A percentile compares a stretch with the other conserved stretches of the same genome.
Conservation (phyloP, 2,888 invertebrate species). For the Ypsolopha sequella region DNA sequence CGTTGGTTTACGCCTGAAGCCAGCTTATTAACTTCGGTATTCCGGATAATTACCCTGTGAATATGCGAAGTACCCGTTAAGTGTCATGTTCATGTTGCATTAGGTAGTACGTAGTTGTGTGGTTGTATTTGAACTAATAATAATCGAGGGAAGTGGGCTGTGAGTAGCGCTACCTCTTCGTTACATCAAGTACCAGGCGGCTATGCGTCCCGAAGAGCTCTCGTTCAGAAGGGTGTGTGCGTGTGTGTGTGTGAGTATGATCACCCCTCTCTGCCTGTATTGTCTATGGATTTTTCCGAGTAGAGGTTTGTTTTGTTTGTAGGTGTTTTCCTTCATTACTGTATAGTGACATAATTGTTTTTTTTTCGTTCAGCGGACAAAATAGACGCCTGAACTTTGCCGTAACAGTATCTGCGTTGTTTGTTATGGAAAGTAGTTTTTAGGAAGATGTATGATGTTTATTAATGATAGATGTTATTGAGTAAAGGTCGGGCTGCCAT, state of each 20-base stretch:
- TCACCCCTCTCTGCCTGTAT: not conserved
- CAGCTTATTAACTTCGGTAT: slow-evolving; percentile 62
- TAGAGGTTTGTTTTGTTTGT: not conserved
- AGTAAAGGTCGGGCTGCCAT: too few species aligned
- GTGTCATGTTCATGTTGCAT: slow-evolving; percentile 36
- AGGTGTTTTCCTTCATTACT: not conserved
- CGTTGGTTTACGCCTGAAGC: slow-evolving; percentile 49
- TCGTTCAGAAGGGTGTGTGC: slow-evolving; percentile 15
- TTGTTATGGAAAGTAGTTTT: too few species aligned
- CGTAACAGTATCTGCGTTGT: too few species aligned
- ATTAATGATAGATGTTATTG: too few species aligned
- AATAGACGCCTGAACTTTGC: too few species aligned
- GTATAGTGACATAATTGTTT: too few species aligned
- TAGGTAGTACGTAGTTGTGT: slow-evolving; percentile 26
- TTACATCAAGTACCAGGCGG: slow-evolving; percentile 53
- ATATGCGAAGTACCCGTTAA: slow-evolving; percentile 57
- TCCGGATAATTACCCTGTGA: slow-evolving; percentile 62
- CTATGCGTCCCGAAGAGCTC: slow-evolving; percentile 28
- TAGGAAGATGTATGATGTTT: too few species aligned
- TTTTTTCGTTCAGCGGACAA: too few species aligned
- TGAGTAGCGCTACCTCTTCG: slow-evolving; percentile 43
- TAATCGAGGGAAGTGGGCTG: slow-evolving; percentile 39
- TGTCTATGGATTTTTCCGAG: not conserved
- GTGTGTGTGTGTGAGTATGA: slow-evolving; percentile 13
- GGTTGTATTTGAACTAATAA: slow-evolving; percentile 34